Evolutionary conservation across 1,140 invertebrate species (phyloP), one percentile per base, ranked within the genome.

Genomic region (Cydia strobilella): DNA sequence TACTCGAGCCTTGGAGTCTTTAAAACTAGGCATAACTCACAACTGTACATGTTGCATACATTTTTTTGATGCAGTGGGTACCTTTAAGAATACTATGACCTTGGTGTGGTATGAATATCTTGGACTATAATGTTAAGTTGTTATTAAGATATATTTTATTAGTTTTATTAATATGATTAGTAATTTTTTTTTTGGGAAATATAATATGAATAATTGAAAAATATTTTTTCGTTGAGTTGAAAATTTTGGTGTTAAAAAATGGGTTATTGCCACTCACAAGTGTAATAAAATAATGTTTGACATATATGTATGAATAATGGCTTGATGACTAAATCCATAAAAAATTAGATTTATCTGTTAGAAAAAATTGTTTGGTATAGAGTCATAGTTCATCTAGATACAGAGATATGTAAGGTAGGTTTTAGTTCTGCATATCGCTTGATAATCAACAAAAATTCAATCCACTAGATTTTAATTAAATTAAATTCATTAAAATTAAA

Each of bases 131-230:
- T n/a, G 45, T 59, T 59, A 59, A 59, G 54, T 59, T 59, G 54
- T 59, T 54, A 54, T 54, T 59, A 59, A 59, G 54, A 59, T 23
- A 59, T 59, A 59, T 59, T 59, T 59, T 59, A 59, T 59, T 59
- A 59, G 51, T 59, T 59, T 51, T 59, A 59, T 59, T 23, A 20
- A 54, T 48, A 51, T 51, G 48, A 51, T 20, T 59, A 59, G 54
- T 23, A 54, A 20, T 10, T 54, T 54, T 54, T 18, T 48, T 51
- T 51, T 51, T 18, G 15, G 48, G 54, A 15, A 9, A 23, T 59
- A 59, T 23, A 59, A 59, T 23, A 51, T 51, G 15, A n/a, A 59
- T 59, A 20, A 18, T 20, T 59, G 20, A 59, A 59, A 59, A 59
- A 59, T 59, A 59, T 23, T 20, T 59, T 59, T 20, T 18, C 54